phyloP scores from a whole-genome alignment of 1,140 invertebrate species.

The Aphidius ervi region DNA sequence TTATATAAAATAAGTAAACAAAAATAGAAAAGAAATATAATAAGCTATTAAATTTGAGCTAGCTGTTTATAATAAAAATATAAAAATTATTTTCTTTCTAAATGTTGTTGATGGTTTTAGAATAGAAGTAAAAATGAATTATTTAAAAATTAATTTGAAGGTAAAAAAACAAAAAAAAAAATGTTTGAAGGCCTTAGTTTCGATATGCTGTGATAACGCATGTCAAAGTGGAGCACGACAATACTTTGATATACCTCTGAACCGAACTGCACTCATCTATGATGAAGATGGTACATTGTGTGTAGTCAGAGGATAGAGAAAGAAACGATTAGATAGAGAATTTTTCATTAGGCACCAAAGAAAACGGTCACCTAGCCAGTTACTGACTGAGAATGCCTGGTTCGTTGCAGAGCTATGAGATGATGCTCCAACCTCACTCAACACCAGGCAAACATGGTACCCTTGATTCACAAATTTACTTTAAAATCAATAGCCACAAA shows the following conservation, averaged over 20 bases:
- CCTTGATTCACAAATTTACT: too few species aligned
- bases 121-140: background rate
- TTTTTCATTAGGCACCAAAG: background rate
- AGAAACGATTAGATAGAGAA: background rate
- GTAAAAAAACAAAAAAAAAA: slow-evolving; percentile 5
- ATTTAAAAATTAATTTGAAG: too few species aligned
- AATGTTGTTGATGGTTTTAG: background rate
- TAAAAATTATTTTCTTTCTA: too few species aligned
- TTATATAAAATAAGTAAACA: background rate
- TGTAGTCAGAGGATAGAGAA: slow-evolving; percentile 13
- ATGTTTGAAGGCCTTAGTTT: slow-evolving; percentile 29
- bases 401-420: background rate
- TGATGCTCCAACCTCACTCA: background rate
- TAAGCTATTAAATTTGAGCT: too few species aligned
- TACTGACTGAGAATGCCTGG: background rate
- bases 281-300: slow-evolving; percentile 11
- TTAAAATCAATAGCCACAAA: too few species aligned
- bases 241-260: slow-evolving; percentile 24
- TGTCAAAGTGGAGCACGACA: slow-evolving; percentile 28
- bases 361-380: slow-evolving; percentile 2
- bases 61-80: too few species aligned
- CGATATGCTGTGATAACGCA: slow-evolving; percentile 26
- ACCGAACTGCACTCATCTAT: slow-evolving; percentile 19
- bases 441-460: too few species aligned
- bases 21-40: background rate